Evolutionary conservation across 2,797 vertebrate species (phyloP).

Genomic region (Allobates femoralis): DNA sequence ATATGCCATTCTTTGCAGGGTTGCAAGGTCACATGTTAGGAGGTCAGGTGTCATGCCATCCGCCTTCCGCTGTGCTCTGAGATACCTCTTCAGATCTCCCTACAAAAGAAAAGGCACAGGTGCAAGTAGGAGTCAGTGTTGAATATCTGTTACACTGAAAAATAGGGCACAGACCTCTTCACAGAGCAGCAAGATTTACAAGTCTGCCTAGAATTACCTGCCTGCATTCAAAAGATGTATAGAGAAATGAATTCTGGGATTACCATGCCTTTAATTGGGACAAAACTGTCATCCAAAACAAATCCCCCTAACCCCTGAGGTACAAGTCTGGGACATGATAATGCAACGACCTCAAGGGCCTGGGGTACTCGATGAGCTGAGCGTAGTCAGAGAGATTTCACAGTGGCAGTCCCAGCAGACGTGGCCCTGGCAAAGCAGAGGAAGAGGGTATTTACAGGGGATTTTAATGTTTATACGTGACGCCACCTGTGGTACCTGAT

Average conservation of each 20-base stretch:
- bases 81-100: conserved; percentile 92
- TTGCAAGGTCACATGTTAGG: conserved; percentile 85
- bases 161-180: background rate
- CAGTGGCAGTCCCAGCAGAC: too few species aligned
- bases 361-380: too few species aligned
- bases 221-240: background rate
- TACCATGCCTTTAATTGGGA: background rate
- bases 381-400: too few species aligned
- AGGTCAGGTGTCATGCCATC: conserved; percentile 92
- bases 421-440: too few species aligned
- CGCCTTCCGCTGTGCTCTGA: conserved; percentile 88
- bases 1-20: conserved; percentile 91
- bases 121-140: background rate
- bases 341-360: too few species aligned
- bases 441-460: too few species aligned
- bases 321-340: background rate
- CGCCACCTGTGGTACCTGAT: too few species aligned
- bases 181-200: background rate
- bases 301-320: background rate
- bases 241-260: background rate
- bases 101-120: conserved; percentile 65
- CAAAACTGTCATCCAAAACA: background rate
- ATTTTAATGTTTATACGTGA: too few species aligned
- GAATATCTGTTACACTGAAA: background rate
- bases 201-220: background rate